Base-by-base conservation (phyloP, 1,140 invertebrate species). In the Antheraea mylitta region DNA sequence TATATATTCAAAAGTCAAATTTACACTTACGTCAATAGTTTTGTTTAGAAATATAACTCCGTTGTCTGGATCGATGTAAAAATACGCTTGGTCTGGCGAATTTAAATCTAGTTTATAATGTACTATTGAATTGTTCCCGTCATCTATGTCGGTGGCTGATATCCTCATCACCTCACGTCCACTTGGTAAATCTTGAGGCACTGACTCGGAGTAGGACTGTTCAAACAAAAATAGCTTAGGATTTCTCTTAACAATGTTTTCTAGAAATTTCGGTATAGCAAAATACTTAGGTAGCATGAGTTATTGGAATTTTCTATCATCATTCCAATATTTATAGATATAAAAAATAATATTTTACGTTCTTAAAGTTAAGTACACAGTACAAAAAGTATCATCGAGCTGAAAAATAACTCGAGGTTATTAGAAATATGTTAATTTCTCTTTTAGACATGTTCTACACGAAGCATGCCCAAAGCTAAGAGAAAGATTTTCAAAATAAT, bases 101-200 rank as follows among this genome's bases (percentile, higher is more conserved):
- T 93, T 94, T 9, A 93, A 81, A 36, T 94, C 87, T 42, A 97
- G 85, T 68, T 93, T 94, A 83, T 96, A 95, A 72, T 93, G 87
- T 5, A 98, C 94, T 72, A 95, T 95, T 45, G 96, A 97, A 91
- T 98, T 98, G 77, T 96, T 95, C 9, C 97, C 96, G 81, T 97
- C 96, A 83, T 98, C 97, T 69, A 97, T 96, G 87, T 98, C 97
- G 13, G 96, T 97, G 4, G 97, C 97, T 53, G 97, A 97, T 82
- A 98, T 96, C 82, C 96, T 93, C 96, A 97, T 97, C 48, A 98
- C 96, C 80, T 97, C 96, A 58, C 94, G 92, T n/a, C 93, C 93
- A 36, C 93, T 87, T 13, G 90, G 86, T 66, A 96, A 89, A 92
- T 97, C 96, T 93, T 95, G 94, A 48, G 96, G 95, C 22, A 97